Conservation (phyloP, 2,888 invertebrate genomes). For the Agrochola circellaris region DNA sequence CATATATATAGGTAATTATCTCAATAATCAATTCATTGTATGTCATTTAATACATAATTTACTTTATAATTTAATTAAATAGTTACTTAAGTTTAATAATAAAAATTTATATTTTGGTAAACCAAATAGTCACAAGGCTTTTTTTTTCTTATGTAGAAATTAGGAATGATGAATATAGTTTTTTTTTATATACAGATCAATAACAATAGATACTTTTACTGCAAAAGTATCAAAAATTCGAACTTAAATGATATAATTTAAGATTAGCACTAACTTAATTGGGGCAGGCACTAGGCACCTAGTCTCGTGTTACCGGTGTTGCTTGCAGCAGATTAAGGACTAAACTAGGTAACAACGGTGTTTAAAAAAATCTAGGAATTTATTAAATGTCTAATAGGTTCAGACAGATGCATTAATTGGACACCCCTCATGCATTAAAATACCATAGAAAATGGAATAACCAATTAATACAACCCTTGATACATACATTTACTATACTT, state of each 20-base stretch:
- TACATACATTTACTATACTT: conserved; percentile 6
- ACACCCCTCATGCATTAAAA: neutral
- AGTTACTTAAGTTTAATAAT: conserved; percentile 16
- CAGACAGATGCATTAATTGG: conserved; percentile 22
- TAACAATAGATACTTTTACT: conserved; percentile 10
- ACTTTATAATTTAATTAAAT: conserved; percentile 31
- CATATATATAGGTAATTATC: conserved; percentile 40
- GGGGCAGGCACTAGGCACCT: conserved; percentile 64
- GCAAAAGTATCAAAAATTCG: conserved; percentile 8
- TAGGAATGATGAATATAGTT: neutral
- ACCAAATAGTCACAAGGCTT: conserved; percentile 35
- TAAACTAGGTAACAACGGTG: conserved; percentile 49
- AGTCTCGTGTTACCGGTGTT: conserved; percentile 29
- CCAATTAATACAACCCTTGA: conserved; percentile 15
- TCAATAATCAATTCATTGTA: conserved; percentile 61
- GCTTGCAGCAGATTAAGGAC: conserved; percentile 30
- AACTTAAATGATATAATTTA: conserved; percentile 21
- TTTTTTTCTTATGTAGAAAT: conserved; percentile 20
- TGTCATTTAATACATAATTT: conserved; percentile 35
- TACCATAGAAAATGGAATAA: neutral
- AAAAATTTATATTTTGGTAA: conserved; percentile 21
- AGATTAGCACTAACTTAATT: conserved; percentile 53
- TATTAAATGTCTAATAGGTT: conserved; percentile 20
- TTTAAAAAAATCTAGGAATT: conserved; percentile 36
- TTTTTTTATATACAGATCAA: neutral